Conservation (phyloP, 2,797 vertebrate genomes). For the Carapus acus region DNA sequence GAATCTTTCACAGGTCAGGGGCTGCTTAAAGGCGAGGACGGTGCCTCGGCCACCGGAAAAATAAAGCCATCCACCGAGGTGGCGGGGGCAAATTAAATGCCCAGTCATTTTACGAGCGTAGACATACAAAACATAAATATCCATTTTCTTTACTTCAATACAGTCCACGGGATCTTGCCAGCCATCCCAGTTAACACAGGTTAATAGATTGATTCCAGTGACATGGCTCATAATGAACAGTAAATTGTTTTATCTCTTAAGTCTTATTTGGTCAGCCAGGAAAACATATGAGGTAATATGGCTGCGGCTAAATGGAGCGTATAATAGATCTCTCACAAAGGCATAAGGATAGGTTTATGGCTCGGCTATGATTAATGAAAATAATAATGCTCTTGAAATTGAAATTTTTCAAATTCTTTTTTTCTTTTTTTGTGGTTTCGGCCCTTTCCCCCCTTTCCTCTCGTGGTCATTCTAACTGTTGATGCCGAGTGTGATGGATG, state of each 20-base stretch:
- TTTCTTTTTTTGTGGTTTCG: slow-evolving; percentile 76
- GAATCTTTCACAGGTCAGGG: slow-evolving; percentile 99
- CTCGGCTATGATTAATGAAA: slow-evolving; percentile 99
- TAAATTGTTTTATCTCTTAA: slow-evolving; percentile 99
- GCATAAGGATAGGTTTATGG: slow-evolving; percentile 96
- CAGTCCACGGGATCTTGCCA: slow-evolving; percentile 79
- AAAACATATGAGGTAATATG: slow-evolving; percentile 99
- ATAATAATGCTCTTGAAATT: slow-evolving; percentile 99
- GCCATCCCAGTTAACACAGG: slow-evolving; percentile 96
- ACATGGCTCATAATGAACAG: slow-evolving; percentile 99
- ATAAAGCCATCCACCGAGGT: slow-evolving; percentile 91
- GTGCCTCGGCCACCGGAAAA: slow-evolving; percentile 83
- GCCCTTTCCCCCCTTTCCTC: slow-evolving; percentile 64
- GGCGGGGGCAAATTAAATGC: slow-evolving; percentile 89
- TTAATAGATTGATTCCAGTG: slow-evolving; percentile 99
- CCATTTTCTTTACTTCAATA: slow-evolving; percentile 71
- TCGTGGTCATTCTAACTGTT: slow-evolving; percentile 84
- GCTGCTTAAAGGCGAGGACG: slow-evolving; percentile 87
- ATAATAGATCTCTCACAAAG: slow-evolving; percentile 99
- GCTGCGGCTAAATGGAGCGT: slow-evolving; percentile 98
- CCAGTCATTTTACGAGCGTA: slow-evolving; percentile 87
- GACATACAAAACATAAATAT: slow-evolving; percentile 81
- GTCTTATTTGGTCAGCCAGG: slow-evolving; percentile 99
- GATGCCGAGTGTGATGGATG: slow-evolving; percentile 88
- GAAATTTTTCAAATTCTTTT: slow-evolving; percentile 87